Evolutionary conservation across 2,113 vertebrate species (phyloP).

Genomic region (Megalops atlanticus): DNA sequence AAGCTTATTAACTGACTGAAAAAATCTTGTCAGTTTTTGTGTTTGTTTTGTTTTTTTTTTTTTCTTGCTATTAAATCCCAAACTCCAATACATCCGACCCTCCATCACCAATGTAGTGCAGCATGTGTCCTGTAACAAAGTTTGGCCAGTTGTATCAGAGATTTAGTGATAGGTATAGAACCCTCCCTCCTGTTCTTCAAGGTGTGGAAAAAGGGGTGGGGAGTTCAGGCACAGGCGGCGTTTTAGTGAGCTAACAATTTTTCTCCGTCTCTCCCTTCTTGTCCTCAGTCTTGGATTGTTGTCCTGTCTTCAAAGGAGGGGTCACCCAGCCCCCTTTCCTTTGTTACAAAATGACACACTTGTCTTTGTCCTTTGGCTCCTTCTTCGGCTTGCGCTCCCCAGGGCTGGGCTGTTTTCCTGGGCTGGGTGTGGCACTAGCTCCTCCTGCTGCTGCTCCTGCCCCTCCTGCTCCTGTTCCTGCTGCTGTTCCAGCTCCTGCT

Average conservation of each 20-base stretch:
- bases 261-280: slow-evolving; percentile 41
- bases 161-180: slow-evolving; percentile 55
- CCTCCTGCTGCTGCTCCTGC: slow-evolving; percentile 59
- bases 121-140: slow-evolving; percentile 76
- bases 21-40: slow-evolving; percentile 35
- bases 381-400: slow-evolving; percentile 91
- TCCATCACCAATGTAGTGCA: slow-evolving; percentile 73
- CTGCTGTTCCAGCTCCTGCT: slow-evolving; percentile 50
- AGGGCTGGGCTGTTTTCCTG: slow-evolving; percentile 79
- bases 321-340: slow-evolving; percentile 46
- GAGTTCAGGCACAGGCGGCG: slow-evolving; percentile 93
- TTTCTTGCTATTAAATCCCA: slow-evolving; percentile 70
- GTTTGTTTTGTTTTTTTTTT: not conserved
- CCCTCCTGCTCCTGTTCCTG: slow-evolving; percentile 33
- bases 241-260: slow-evolving; percentile 49
- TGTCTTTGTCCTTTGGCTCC: slow-evolving; percentile 78
- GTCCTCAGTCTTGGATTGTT: not conserved
- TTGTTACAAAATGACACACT: slow-evolving; percentile 91
- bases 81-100: slow-evolving; percentile 66
- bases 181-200: slow-evolving; percentile 66
- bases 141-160: slow-evolving; percentile 78
- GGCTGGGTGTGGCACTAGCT: slow-evolving; percentile 72
- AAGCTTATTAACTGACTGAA: slow-evolving; percentile 79
- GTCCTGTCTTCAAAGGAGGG: slow-evolving; percentile 51
- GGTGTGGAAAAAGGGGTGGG: slow-evolving; percentile 59